These are phyloP conservation scores for Caenorhabditis drosophilae DNA, from an alignment of 2,888 invertebrate species.

Conservation along the genomic window DNA sequence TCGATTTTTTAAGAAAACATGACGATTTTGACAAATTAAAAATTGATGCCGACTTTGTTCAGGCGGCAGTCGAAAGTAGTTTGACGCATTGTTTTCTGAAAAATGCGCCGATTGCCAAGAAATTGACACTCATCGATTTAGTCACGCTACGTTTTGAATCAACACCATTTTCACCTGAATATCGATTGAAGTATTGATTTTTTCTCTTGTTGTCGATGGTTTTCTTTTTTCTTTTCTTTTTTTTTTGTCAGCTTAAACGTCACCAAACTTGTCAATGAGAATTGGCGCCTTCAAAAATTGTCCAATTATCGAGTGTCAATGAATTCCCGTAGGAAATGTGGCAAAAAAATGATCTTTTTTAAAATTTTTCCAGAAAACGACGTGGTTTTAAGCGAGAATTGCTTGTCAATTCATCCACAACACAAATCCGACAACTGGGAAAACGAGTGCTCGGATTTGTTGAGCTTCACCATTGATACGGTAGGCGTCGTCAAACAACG, in stretches of 20 bases:
- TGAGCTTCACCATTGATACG: constrained; percentile 9
- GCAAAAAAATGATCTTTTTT: background rate
- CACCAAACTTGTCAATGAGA: constrained; percentile 10
- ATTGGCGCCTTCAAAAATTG: constrained; percentile 25
- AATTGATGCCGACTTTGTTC: constrained; percentile 25
- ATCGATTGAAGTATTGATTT: constrained; percentile 7
- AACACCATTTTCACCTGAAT: constrained; percentile 23
- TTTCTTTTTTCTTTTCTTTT: background rate
- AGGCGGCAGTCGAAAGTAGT: constrained; percentile 28
- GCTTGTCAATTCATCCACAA: constrained; percentile 22
- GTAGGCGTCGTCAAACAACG: no score
- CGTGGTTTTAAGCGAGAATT: constrained; percentile 33
- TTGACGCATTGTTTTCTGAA: constrained; percentile 31
- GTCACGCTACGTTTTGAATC: constrained; percentile 25
- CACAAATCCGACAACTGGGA: constrained; percentile 6
- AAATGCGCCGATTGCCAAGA: constrained; percentile 14
- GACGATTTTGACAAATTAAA: constrained; percentile 27
- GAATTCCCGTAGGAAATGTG: constrained; percentile 23
- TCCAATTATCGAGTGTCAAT: constrained; percentile 21
- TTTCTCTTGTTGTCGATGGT: background rate
- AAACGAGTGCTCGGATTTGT: constrained; percentile 25
- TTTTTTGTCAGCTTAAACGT: constrained; percentile 14
- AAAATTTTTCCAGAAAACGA: constrained; percentile 24
- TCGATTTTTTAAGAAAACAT: no score
- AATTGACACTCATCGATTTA: constrained; percentile 25